Evolutionary conservation across 2,888 invertebrate species (phyloP), one percentile per base, ranked within the genome.

Genomic region (Stenchaetothrips biformis): DNA sequence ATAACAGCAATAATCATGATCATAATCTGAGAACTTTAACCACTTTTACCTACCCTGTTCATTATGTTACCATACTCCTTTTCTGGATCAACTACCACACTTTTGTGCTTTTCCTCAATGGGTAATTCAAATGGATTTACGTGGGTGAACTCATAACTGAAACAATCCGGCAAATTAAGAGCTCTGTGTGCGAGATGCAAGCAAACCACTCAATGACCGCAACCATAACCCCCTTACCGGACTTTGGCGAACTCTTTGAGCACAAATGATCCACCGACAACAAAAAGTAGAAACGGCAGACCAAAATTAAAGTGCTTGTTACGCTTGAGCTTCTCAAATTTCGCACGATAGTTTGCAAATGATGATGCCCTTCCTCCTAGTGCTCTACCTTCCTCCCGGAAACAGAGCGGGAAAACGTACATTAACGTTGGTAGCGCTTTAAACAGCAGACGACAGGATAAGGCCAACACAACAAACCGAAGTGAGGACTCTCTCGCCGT

Each of bases 231-330:
- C 67, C 80, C 83, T 83, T 88, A 94, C 93, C 92, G 91, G 82
- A 95, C 85, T 85, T 90, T 89, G 7, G 94, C 89, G 88, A 95
- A 95, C 87, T 94, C 91, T 84, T 89, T 89, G 49, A 95, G 86
- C 7, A 91, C 93, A 86, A 94, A 92, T 0, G 95, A 94, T 79
- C 94, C 95, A 74, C 93, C 94, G 80, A 95, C 87, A 27, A 95
- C 87, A 82, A 94, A 89, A 79, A 92, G 82, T 37, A 95, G 84
- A 86, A 95, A 94, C 7, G 95, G 95, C 59, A 94, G 81, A 9
- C 93, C 94, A 87, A 90, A 92, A 85, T 87, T 90, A 81, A 89
- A 78, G 25, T 74, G 67, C 11, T 74, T 74, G 7, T 11, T 74
- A 25, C 67, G 67, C 7, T 11, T 74, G 8, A 74, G 11, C 25